Conservation (phyloP, 2,888 invertebrate genomes). For the Acleris sparsana region DNA sequence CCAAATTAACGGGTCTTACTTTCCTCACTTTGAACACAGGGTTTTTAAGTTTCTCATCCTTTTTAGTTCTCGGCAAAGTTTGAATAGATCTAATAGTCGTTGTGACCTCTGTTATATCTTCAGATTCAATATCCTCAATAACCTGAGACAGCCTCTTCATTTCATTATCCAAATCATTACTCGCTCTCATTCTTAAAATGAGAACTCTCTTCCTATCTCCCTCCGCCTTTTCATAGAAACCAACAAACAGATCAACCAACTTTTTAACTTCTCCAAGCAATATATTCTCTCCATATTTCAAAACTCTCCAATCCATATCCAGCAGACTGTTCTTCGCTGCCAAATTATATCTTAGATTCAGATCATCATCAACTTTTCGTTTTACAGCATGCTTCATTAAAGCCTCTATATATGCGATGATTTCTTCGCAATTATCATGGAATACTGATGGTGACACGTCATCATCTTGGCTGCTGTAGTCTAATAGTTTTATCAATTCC, state of each 20-base stretch:
- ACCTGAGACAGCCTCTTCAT: slow-evolving; percentile 76
- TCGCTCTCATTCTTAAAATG: slow-evolving; percentile 57
- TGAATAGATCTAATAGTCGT: slow-evolving; percentile 48
- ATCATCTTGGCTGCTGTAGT: slow-evolving; percentile 86
- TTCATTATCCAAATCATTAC: slow-evolving; percentile 70
- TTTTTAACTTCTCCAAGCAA: slow-evolving; percentile 74
- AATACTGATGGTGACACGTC: slow-evolving; percentile 78
- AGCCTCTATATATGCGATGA: slow-evolving; percentile 70
- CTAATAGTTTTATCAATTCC: slow-evolving; percentile 88
- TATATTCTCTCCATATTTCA: slow-evolving; percentile 78
- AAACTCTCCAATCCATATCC: slow-evolving; percentile 78
- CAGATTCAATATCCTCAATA: slow-evolving; percentile 70
- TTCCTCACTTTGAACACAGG: slow-evolving; percentile 71
- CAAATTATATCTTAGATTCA: slow-evolving; percentile 69
- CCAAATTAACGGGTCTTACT: slow-evolving; percentile 63
- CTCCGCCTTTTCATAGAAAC: slow-evolving; percentile 57
- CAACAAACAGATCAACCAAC: slow-evolving; percentile 65
- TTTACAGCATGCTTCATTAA: slow-evolving; percentile 55
- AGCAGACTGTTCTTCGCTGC: slow-evolving; percentile 70
- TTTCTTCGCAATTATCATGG: slow-evolving; percentile 75
- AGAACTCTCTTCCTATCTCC: slow-evolving; percentile 60
- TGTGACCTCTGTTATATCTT: slow-evolving; percentile 50
- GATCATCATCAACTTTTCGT: slow-evolving; percentile 55
- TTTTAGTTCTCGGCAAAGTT: slow-evolving; percentile 22
- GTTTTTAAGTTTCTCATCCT: slow-evolving; percentile 52